Percentiles rank a stretch among this genome's conserved stretches.
Conservation (phyloP, 2,797 vertebrate species). For the Staurois parvus region DNA sequence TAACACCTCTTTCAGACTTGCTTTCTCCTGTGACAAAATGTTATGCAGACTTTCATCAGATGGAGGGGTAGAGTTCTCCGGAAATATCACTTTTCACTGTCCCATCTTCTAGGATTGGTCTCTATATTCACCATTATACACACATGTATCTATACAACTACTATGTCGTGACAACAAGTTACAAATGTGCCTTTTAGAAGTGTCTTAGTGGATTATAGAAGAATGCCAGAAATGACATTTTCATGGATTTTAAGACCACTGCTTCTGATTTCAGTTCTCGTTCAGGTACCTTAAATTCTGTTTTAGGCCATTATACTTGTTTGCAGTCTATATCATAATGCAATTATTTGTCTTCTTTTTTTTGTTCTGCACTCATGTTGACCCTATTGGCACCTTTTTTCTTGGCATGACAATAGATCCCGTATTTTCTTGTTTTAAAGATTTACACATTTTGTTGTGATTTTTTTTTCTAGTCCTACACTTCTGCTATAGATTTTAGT, state of each 20-base stretch:
- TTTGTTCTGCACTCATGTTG: too few species aligned
- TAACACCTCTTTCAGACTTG: neutral
- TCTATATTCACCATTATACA: constrained; percentile 28
- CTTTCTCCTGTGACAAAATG: constrained; percentile 1
- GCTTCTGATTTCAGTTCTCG: neutral
- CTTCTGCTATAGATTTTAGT: too few species aligned
- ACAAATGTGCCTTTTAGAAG: constrained; percentile 29
- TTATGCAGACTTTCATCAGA: constrained; percentile 15
- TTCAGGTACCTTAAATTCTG: constrained; percentile 40
- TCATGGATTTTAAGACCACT: neutral
- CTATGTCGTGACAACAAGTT: neutral
- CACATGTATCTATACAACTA: neutral
- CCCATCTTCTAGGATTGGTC: constrained; percentile 29
- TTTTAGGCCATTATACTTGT: too few species aligned
- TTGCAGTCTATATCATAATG: too few species aligned
- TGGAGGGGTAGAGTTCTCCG: constrained; percentile 1
- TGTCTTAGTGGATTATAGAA: neutral
- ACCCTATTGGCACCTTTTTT: too few species aligned
- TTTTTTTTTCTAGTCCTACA: too few species aligned
- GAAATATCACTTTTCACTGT: constrained; percentile 38
- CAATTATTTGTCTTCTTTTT: too few species aligned
- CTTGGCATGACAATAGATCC: too few species aligned
- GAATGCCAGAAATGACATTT: constrained; percentile 3
- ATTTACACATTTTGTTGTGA: too few species aligned
- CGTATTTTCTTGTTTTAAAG: too few species aligned